Evolutionary conservation across 2,888 invertebrate genomes (phyloP).

Genomic region (Glaucopsyche alexis): DNA sequence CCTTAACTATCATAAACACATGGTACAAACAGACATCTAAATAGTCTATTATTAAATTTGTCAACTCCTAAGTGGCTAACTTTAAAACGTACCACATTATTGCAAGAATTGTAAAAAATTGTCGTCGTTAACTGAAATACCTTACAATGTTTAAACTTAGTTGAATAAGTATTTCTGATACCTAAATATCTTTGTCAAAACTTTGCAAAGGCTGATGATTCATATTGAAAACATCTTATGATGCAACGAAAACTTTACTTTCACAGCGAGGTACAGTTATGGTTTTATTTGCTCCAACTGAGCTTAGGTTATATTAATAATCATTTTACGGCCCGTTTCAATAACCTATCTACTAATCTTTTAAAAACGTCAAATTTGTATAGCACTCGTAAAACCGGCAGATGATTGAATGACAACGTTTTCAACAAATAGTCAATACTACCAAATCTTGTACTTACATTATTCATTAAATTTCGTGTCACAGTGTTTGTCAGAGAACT

Average conservation of each 20-base stretch:
- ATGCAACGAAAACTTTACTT: constrained; percentile 6
- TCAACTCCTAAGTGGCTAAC: neutral
- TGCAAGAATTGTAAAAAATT: neutral
- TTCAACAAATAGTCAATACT: no score
- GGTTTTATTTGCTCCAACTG: constrained; percentile 5
- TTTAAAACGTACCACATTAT: neutral
- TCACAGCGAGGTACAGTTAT: constrained; percentile 4
- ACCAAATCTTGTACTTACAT: no score
- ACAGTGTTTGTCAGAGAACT: no score
- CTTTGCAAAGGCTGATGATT: constrained; percentile 1
- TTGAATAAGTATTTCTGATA: no score
- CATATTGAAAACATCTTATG: neutral
- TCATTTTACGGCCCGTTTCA: no score
- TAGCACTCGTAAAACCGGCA: no score
- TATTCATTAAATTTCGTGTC: no score
- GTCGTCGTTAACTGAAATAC: neutral
- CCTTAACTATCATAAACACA: neutral
- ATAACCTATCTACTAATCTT: no score
- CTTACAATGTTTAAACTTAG: neutral
- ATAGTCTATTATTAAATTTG: neutral
- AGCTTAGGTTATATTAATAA: neutral
- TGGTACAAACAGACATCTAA: neutral
- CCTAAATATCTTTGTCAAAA: neutral
- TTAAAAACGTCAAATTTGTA: no score
- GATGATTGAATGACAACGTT: no score